Percentiles rank a stretch among this genome's conserved stretches.
Evolutionary conservation across 2,888 invertebrate species (phyloP).

Genomic region (Dastarcus helophoroides): DNA sequence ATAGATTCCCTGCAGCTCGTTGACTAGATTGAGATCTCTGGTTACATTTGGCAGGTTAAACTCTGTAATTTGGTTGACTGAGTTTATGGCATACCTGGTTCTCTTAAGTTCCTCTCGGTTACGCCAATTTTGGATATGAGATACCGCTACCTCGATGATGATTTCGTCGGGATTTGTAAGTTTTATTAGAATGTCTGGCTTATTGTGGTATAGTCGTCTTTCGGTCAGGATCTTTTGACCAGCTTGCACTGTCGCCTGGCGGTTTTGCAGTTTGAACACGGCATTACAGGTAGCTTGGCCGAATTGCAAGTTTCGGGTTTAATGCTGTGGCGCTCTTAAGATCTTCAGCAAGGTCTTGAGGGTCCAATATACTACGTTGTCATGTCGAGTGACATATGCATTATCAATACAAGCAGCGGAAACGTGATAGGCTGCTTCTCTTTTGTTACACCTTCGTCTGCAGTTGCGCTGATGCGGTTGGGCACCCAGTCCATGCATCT

Average conservation of each 20-base stretch:
- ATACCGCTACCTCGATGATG: conserved; percentile 9
- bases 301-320: conserved; percentile 6
- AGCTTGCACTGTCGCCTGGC: conserved; percentile 2
- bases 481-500: conserved; percentile 12
- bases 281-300: conserved; percentile 2
- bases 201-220: conserved; percentile 7
- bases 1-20: too few species aligned
- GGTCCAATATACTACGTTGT: conserved; percentile 14
- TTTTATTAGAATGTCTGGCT: conserved; percentile 7
- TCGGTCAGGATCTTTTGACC: conserved; percentile 10
- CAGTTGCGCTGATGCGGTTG: conserved; percentile 6
- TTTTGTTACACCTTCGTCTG: conserved; percentile 10
- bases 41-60: conserved; percentile 3
- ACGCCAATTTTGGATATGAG: conserved; percentile 9
- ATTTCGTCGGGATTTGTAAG: conserved; percentile 8
- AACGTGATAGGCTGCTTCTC: conserved; percentile 15
- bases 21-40: conserved; percentile 5
- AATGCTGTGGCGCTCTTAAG: conserved; percentile 6
- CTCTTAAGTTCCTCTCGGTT: conserved; percentile 9
- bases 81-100: conserved; percentile 8
- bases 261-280: too few species aligned
- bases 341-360: conserved; percentile 8
- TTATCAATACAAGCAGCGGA: conserved; percentile 10
- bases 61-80: conserved; percentile 6
- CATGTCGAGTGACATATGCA: conserved; percentile 14